Conservation (phyloP, 2,113 vertebrate genomes). For the Martes martes region DNA sequence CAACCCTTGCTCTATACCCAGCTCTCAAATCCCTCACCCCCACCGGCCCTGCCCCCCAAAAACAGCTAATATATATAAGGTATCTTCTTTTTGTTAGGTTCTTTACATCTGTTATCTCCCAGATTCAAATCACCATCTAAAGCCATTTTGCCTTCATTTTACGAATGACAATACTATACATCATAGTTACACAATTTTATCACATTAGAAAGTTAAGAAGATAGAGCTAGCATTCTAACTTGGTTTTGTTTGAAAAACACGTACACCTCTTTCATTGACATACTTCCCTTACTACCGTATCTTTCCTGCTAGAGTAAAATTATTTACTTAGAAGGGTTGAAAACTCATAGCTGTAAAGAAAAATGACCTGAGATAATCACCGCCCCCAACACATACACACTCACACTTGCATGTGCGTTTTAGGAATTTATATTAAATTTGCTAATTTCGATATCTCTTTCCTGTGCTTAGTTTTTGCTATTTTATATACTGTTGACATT, state of each 20-base stretch:
- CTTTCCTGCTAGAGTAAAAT: background rate
- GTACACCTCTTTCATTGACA: background rate
- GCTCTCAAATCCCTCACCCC: accelerated
- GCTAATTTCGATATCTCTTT: background rate
- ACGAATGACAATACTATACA: background rate
- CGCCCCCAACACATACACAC: background rate
- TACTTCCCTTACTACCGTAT: background rate
- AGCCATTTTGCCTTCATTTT: background rate
- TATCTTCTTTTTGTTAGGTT: background rate
- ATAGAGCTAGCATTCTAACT: background rate
- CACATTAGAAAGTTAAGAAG: background rate
- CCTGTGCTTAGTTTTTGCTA: background rate
- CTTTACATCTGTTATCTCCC: background rate
- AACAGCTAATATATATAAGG: background rate
- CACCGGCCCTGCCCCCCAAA: accelerated
- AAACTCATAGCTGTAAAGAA: background rate
- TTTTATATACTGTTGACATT: background rate
- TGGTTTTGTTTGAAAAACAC: background rate
- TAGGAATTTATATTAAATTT: background rate
- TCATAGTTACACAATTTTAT: background rate
- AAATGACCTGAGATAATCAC: background rate
- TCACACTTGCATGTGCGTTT: background rate
- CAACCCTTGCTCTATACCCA: background rate
- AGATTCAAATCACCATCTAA: background rate
- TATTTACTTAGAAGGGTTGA: background rate